Percentiles rank a stretch among this genome's conserved stretches.
Evolutionary conservation across 2,797 vertebrate species (phyloP).

Genomic region (Heterohyrax brucei): DNA sequence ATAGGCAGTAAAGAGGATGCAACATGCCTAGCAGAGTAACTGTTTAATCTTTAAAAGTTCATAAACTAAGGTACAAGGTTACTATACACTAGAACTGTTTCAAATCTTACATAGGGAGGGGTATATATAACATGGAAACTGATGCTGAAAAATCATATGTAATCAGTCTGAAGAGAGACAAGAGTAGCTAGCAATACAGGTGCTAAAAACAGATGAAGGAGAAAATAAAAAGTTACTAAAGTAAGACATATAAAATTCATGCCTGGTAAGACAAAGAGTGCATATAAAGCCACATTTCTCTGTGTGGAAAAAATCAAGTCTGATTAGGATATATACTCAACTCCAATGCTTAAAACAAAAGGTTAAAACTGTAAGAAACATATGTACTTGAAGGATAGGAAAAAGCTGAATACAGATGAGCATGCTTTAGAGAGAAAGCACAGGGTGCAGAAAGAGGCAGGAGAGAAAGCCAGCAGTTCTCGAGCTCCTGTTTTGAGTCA

Average conservation of each 20-base stretch:
- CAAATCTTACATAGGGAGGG: slow-evolving; percentile 58
- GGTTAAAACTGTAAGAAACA: not conserved
- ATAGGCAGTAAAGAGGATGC: slow-evolving; percentile 30
- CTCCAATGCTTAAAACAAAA: not conserved
- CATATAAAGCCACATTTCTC: not conserved
- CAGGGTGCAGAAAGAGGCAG: not conserved
- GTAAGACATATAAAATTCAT: slow-evolving; percentile 31
- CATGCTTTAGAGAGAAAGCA: not conserved
- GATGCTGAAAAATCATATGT: not conserved
- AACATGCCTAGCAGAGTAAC: not conserved
- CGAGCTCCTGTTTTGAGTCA: slow-evolving; percentile 12
- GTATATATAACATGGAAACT: slow-evolving; percentile 9
- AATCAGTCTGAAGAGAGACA: slow-evolving; percentile 55
- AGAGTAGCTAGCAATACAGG: slow-evolving; percentile 40
- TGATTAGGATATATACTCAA: slow-evolving; percentile 58
- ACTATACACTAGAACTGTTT: slow-evolving; percentile 22
- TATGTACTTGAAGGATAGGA: not conserved
- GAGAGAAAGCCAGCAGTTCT: not conserved
- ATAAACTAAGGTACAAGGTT: slow-evolving; percentile 18
- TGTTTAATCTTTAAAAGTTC: slow-evolving; percentile 66
- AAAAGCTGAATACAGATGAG: not conserved
- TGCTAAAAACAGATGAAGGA: slow-evolving; percentile 71
- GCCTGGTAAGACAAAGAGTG: not conserved
- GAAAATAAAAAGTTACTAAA: slow-evolving; percentile 75
- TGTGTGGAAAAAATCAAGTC: slow-evolving; percentile 21